These are phyloP conservation scores for Listrodromus nycthemerus DNA, from an alignment of 2,888 invertebrate species.

Conservation along the genomic window DNA sequence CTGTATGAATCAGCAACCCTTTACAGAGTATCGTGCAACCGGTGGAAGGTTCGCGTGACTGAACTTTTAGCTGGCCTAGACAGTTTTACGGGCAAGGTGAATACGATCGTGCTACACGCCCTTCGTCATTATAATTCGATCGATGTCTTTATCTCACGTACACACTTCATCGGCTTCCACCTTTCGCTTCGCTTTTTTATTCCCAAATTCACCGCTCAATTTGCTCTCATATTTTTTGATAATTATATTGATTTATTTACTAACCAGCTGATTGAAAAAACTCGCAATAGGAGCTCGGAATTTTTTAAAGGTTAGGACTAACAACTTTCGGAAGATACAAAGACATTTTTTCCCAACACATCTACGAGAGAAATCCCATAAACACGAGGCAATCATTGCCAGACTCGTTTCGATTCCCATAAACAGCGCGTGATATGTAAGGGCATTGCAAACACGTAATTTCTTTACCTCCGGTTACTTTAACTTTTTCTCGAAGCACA, in stretches of 20 bases:
- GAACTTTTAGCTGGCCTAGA: conserved; percentile 27
- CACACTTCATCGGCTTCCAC: conserved; percentile 10
- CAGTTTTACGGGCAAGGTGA: conserved; percentile 33
- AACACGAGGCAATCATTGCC: conserved; percentile 2
- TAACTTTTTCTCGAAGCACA: neutral
- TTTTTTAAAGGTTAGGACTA: no score
- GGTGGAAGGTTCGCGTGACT: conserved; percentile 50
- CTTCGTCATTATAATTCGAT: conserved; percentile 37
- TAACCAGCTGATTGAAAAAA: neutral
- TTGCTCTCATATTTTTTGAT: neutral
- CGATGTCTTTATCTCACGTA: conserved; percentile 44
- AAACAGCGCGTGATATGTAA: neutral
- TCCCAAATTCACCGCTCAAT: neutral
- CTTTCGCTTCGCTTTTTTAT: neutral
- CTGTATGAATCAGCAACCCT: neutral
- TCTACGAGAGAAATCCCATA: neutral
- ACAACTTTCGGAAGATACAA: no score
- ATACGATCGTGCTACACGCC: conserved; percentile 35
- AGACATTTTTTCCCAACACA: neutral
- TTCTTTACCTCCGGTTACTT: neutral
- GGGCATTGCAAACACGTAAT: neutral
- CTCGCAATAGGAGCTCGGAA: no score
- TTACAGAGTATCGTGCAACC: neutral
- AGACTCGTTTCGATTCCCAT: conserved; percentile 7
- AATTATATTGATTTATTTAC: neutral